Evolutionary conservation across 2,888 invertebrate genomes (phyloP), one percentile per base, ranked within the genome.

Genomic region (Lasioglossum lativentre): DNA sequence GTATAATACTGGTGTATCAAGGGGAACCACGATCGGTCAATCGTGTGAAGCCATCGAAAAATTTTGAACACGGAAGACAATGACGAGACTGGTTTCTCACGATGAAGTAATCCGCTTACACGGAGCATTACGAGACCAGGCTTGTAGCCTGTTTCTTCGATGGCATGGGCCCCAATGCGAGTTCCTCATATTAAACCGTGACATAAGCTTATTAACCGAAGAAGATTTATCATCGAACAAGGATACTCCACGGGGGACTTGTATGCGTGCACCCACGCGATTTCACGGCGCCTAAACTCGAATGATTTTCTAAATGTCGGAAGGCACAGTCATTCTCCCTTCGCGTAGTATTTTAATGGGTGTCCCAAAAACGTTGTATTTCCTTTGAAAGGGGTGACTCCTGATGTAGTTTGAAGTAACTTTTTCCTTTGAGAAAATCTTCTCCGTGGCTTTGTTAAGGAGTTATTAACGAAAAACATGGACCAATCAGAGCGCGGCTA

Each of bases 141-240:
- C 74, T 47, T 52, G 56, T 80, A 56, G 12, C 56, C 78, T 68
- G 71, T 84, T 70, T 45, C 63, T 76, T 47, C 66, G 77, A 75
- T 79, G 27, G 63, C 63, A 63, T 30, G 80, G 19, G 16, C 56
- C 38, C 27, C 63, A 74, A 72, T 72, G 34, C 40, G 66, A 83
- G 76, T 68, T 79, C 52, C 79, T 68, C 86, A 56, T 75, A 47
- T 82, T 86, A 86, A 89, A 89, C 52, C 86, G 74, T 86, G 83
- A 84, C 89, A 78, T 82, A 86, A 89, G 89, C 89, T 86, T 86
- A 88, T 86, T 86, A 88, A 72, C 45, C 52, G 14, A 71, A 27
- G 66, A 82, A 84, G 83, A 89, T 89, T 86, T 86, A 88, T 86
- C 82, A 68, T n/a, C 34, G 59, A 34, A 42, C 47, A 71, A 71